Base-by-base conservation (phyloP, 2,888 invertebrate species). In the Lucinisca nassula region DNA sequence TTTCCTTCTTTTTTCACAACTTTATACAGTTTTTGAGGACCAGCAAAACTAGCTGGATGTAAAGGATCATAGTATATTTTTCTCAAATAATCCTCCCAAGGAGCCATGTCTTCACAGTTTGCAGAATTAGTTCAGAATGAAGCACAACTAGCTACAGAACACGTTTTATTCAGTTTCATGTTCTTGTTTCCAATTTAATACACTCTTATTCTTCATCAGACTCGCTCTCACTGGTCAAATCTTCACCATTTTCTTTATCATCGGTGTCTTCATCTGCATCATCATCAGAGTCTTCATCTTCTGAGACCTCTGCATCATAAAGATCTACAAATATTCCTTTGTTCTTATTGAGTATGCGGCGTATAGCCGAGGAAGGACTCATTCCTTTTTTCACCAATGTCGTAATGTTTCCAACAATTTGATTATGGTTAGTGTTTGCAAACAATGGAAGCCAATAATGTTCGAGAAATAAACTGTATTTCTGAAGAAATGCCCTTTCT, bases 71-170 rank as follows among this genome's bases (percentile, higher is more conserved):
- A 88, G 58, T 86, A 84, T 73, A 88, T 84, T 27, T 81, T 61
- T 45, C 78, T 83, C 67, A 85, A 79, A 83, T 87, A 87, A 32
- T 83, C 79, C 38, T 88, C 82, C 84, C 85, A 88, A 14, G 58
- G n/a, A 21, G 78, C 45, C 79, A 87, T 81, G 73, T 55, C 78
- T 79, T 74, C n/a, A 70, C 74, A n/a, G 40, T 38, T 75, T 10
- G 27, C 24, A 87, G 90, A 82, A 81, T 75, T 40, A 55, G 51
- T 30, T 87, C 90, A 0, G 32, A 81, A 81, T 81, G 80, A 74
- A 73, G 14, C 24, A 58, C 24, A 58, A 27, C 14, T 27, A 27
- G 27, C 24, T 27, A 27, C 27, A 27, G 27, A 58, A 58, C 24
- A 24, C 24, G 58, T 58, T 58, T 58, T 58, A 58, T 58, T 58